Percentiles rank a stretch among this genome's conserved stretches.
phyloP scores from a whole-genome alignment of 2,888 invertebrate species.

The Leptinotarsa haldemani region DNA sequence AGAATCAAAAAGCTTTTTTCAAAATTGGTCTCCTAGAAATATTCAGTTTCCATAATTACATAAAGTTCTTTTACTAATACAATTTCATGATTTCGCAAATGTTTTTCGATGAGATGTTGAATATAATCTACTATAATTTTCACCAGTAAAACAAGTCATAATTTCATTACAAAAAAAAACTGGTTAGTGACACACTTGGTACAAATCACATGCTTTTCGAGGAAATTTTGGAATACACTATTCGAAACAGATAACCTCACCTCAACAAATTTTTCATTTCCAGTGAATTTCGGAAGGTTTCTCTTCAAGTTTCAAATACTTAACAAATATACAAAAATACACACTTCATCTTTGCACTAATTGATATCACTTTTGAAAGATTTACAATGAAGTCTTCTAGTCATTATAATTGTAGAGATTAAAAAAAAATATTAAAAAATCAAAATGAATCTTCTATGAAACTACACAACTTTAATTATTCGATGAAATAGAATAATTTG shows the following conservation, averaged over 20 bases:
- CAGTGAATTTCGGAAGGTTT: constrained; percentile 47
- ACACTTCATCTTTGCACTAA: constrained; percentile 7
- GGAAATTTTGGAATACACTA: not conserved
- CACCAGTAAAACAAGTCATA: not conserved
- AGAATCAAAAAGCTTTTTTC: too few relatives aligned
- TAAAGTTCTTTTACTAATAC: too few relatives aligned
- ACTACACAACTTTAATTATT: too few relatives aligned
- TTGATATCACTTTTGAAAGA: constrained; percentile 10
- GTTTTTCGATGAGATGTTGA: not conserved
- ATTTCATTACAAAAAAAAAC: not conserved
- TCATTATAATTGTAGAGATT: not conserved
- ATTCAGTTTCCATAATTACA: too few relatives aligned
- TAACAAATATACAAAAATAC: constrained; percentile 26
- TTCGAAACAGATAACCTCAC: constrained; percentile 47
- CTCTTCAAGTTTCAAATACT: constrained; percentile 18
- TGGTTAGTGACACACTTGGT: constrained; percentile 15
- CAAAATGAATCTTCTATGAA: too few relatives aligned
- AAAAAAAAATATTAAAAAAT: not conserved
- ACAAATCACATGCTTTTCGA: constrained; percentile 28
- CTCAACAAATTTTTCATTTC: constrained; percentile 52
- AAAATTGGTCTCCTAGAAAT: too few relatives aligned
- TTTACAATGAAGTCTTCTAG: not conserved
- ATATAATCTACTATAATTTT: constrained; percentile 2
- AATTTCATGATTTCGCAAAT: too few relatives aligned
- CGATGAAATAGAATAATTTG: too few relatives aligned